A percentile compares a stretch with the other conserved stretches of the same genome.
Evolutionary conservation across 2,888 invertebrate genomes (phyloP).

Genomic region (Eumerus sabulonum): DNA sequence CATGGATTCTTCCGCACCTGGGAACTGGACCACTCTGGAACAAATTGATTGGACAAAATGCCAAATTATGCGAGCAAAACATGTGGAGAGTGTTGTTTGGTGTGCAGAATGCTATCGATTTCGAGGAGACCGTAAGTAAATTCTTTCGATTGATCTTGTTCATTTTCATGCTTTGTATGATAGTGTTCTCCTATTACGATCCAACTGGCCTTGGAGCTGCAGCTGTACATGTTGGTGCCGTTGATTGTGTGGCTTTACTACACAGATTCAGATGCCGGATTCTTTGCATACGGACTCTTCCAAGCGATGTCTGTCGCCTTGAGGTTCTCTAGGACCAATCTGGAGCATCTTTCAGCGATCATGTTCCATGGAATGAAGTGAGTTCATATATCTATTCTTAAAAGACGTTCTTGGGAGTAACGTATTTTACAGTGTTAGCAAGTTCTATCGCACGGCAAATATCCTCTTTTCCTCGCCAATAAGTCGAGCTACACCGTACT

Average conservation of each 20-base stretch:
- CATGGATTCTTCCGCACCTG: conserved; percentile 83
- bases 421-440: conserved; percentile 81
- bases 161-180: conserved; percentile 62
- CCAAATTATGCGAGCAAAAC: conserved; percentile 83
- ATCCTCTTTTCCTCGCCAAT: conserved; percentile 82
- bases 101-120: conserved; percentile 84
- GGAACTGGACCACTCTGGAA: conserved; percentile 86
- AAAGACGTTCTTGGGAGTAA: neutral
- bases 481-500: conserved; percentile 84
- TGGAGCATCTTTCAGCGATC: conserved; percentile 83
- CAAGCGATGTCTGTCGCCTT: conserved; percentile 82
- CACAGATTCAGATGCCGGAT: conserved; percentile 81
- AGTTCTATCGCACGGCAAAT: conserved; percentile 85
- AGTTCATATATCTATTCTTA: conserved; percentile 58
- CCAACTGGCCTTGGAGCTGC: conserved; percentile 87
- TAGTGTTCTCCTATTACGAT: conserved; percentile 89
- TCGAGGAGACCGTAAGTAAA: conserved; percentile 83
- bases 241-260: conserved; percentile 83
- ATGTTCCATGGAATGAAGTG: conserved; percentile 86
- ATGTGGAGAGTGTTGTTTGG: conserved; percentile 86
- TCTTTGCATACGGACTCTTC: conserved; percentile 81
- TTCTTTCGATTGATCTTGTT: neutral
- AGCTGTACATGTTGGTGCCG: conserved; percentile 84
- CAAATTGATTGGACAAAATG: conserved; percentile 82
- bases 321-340: conserved; percentile 82